Evolutionary conservation across 2,888 invertebrate species (phyloP), one percentile per base, ranked within the genome.

Genomic region (Acronicta leporina): DNA sequence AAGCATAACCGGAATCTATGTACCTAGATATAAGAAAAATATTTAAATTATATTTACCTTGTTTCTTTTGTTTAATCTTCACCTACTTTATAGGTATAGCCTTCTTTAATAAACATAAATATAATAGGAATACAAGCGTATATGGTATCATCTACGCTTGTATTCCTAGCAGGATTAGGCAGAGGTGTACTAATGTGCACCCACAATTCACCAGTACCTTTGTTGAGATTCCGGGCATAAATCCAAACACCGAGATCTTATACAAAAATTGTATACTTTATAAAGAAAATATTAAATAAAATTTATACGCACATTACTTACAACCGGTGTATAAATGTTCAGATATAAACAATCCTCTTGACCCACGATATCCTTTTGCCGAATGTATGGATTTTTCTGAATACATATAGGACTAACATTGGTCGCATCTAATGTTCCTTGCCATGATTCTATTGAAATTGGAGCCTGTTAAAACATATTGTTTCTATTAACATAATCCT

Each of bases 271-370:
- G 15, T 14, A 7, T 47, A n/a, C 13, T 38, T 6, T 1, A 16
- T 35, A 20, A 6, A 11, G 2, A 16, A 20, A 13, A 0, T 13
- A 2, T 20, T n/a, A 10, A 11, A 35, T 20, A 6, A 38, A 14
- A 15, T n/a, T 3, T 15, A 57, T 71, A 84, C 86, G 78, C 71
- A 92, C 92, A 73, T 90, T 85, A 45, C 71, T 73, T 14, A 64
- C 88, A 70, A 87, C 84, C 53, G 96, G 96, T 8, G 94, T 89
- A 65, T 95, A 96, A 5, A 96, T 94, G 93, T 98, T 98, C 5
- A 98, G 90, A 72, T 97, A 98, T 2, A 98, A 94, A 80, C 98
- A 98, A 87, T 98, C 97, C 87, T 98, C 98, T 66, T 94, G 95
- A 0, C 97, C 97, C 46, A 95, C 95, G 42, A 97, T 95, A 20